phyloP scores from a whole-genome alignment of 2,797 vertebrate genomes.

The Lycodopsis pacificus region DNA sequence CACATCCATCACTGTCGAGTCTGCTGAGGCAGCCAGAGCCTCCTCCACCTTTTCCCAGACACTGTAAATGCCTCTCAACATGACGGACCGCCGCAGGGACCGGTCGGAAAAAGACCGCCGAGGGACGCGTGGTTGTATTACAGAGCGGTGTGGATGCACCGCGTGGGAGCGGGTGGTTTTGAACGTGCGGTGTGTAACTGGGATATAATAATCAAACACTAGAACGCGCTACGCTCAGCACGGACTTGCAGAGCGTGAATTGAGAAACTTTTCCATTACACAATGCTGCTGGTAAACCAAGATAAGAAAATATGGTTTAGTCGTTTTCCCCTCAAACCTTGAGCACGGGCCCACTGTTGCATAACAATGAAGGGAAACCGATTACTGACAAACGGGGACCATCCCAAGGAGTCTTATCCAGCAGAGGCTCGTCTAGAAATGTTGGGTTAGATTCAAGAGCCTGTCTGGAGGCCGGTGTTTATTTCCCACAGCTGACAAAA shows the following conservation, averaged over 20 bases:
- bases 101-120: no score
- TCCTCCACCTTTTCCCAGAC: slow-evolving; percentile 60
- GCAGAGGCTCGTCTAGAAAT: background rate
- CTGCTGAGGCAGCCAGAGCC: slow-evolving; percentile 48
- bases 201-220: slow-evolving; percentile 11
- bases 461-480: background rate
- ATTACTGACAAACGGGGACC: background rate
- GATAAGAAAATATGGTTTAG: background rate
- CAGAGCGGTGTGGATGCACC: background rate
- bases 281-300: background rate
- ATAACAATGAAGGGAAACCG: background rate
- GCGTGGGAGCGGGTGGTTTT: slow-evolving; percentile 22
- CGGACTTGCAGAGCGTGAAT: background rate
- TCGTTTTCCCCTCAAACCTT: background rate
- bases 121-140: no score
- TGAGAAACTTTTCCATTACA: slow-evolving; percentile 16
- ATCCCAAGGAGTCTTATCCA: background rate
- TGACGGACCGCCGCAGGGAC: slow-evolving; percentile 56
- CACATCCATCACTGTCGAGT: slow-evolving; percentile 72
- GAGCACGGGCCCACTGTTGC: background rate
- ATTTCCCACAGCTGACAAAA: slow-evolving; percentile 22
- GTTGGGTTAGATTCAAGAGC: background rate
- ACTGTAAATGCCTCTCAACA: slow-evolving; percentile 67
- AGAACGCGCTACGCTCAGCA: background rate
- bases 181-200: slow-evolving; percentile 4